These are phyloP conservation scores for Lordiphosa andalusiaca DNA, from an alignment of 2,888 invertebrate genomes.

Conservation along the genomic window DNA sequence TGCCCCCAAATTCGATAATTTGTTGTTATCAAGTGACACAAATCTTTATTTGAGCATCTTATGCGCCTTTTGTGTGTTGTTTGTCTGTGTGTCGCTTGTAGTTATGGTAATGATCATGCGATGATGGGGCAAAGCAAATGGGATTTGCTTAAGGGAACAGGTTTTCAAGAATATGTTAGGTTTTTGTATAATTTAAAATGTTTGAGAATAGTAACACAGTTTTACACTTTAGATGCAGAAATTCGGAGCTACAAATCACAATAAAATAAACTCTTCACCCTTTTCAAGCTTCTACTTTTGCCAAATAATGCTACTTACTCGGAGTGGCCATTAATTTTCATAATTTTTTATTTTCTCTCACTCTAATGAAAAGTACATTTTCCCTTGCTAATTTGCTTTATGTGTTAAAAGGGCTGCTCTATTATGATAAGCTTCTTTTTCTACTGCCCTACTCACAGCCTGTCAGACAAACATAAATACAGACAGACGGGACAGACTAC, in stretches of 20 bases:
- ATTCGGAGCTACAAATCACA: background rate
- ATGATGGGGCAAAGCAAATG: background rate
- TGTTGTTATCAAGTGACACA: conserved; percentile 45
- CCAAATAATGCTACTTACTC: background rate
- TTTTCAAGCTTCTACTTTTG: background rate
- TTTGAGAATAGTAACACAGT: too few relatives aligned
- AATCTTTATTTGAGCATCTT: conserved; percentile 43
- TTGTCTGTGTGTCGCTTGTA: conserved; percentile 2
- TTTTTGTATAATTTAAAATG: background rate
- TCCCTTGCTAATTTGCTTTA: conserved; percentile 1
- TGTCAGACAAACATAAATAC: background rate
- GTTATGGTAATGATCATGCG: conserved; percentile 5
- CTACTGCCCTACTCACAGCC: background rate
- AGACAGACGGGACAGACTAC: background rate
- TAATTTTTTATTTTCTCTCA: background rate
- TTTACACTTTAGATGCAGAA: too few relatives aligned
- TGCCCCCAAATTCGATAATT: conserved; percentile 34
- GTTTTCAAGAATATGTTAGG: background rate
- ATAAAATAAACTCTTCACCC: background rate
- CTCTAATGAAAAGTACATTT: background rate
- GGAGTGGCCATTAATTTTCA: conserved; percentile 1
- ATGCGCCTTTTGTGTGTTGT: background rate
- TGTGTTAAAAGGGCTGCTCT: background rate
- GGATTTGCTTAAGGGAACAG: background rate
- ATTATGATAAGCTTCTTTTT: too few relatives aligned